Evolutionary conservation across 1,140 invertebrate genomes (phyloP).

Genomic region (Reticulitermes speratus): DNA sequence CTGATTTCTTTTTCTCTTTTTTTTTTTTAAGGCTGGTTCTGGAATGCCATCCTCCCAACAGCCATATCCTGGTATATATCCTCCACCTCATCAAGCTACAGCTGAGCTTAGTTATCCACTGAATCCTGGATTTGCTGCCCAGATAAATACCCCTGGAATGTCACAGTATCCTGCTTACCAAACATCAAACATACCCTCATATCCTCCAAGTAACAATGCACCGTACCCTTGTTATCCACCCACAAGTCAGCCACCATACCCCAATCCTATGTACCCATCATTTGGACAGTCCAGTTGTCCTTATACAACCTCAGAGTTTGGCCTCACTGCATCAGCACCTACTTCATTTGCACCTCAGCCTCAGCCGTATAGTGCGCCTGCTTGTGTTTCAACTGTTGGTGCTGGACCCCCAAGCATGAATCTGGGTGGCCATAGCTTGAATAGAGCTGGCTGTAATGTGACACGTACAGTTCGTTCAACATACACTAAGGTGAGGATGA

Average conservation of each 20-base stretch:
- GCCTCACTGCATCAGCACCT: background rate
- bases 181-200: background rate
- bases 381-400: background rate
- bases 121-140: slow-evolving; percentile 15
- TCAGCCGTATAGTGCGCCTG: background rate
- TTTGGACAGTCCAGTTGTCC: background rate
- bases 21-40: slow-evolving; percentile 30
- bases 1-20: slow-evolving; percentile 23
- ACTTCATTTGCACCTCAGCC: slow-evolving; percentile 26
- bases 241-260: background rate
- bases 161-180: slow-evolving; percentile 1
- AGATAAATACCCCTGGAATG: background rate
- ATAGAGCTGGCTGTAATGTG: background rate
- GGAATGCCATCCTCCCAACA: slow-evolving; percentile 25
- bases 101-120: slow-evolving; percentile 27
- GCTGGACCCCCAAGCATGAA: background rate
- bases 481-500: slow-evolving; percentile 22
- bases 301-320: background rate
- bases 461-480: slow-evolving; percentile 21
- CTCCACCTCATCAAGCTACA: slow-evolving; percentile 23
- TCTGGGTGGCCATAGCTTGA: slow-evolving; percentile 2
- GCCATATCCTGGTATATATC: slow-evolving; percentile 8
- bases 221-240: background rate
- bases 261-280: background rate
- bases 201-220: background rate